Evolutionary conservation across 2,113 vertebrate species (phyloP), one percentile per base, ranked within the genome.

Genomic region (Nothoprocta pentlandii): DNA sequence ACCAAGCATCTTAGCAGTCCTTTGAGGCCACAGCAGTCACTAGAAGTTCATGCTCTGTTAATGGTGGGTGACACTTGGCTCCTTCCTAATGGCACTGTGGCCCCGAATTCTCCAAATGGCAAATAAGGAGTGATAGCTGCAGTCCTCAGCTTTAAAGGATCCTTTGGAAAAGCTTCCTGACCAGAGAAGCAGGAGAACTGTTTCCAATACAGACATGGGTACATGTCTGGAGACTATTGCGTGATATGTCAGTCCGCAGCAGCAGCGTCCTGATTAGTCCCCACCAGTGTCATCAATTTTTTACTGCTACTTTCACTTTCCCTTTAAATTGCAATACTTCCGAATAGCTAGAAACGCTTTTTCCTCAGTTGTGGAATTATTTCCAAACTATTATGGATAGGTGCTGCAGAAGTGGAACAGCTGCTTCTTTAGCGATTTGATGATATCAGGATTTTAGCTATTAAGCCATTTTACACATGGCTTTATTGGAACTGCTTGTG

Each of bases 21-120:
- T 51, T 32, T 23, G 49, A 36, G 67, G 88, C 39, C 0, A 0
- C 36, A 22, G 28, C 1, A 0, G 32, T 10, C 36, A 28, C 28
- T 10, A 16, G 28, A 22, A 28, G 23, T 5, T 11, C 36, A 42
- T 0, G 1, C 28, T 0, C 1, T 26, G 56, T n/a, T 49, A 49
- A n/a, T 19, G 34, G 61, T 9, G 12, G 14, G 47, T 34, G 59
- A 34, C 39, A 26, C 3, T 34, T 85, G 81, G 16, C 17, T 12
- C 49, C 23, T 32, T 30, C 14, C 8, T 36, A 53, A 44, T 21
- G 16, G 11, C 4, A 7, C 59, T 28, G 6, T 23, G 36, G 9
- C 28, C 9, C 23, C 11, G 8, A 5, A 8, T 46, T 44, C 63
- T 36, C 36, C 22, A 22, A 44, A 9, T 26, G 0, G 1, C 0